Percentiles rank a stretch among this genome's conserved stretches.
phyloP scores from a whole-genome alignment of 1,140 invertebrate genomes.

The Drosophila repleta region DNA sequence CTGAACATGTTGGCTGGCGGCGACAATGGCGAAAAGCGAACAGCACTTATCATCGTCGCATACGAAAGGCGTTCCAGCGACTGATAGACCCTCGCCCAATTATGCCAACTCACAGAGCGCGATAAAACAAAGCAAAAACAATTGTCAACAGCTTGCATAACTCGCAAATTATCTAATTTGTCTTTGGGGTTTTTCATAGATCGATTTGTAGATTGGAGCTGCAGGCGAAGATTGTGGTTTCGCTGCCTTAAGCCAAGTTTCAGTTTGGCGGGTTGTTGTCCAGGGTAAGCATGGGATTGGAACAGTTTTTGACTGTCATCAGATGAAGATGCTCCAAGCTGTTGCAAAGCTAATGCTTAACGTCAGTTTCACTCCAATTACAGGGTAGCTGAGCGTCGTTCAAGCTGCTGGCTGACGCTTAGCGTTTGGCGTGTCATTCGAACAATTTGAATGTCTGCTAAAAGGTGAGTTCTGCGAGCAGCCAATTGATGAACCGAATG shows the following conservation, averaged over 20 bases:
- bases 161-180: background rate
- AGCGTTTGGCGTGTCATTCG: background rate
- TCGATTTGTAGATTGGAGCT: too few species aligned
- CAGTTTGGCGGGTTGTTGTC: too few species aligned
- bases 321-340: too few species aligned
- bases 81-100: background rate
- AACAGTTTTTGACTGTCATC: too few species aligned
- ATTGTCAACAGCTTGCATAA: slow-evolving; percentile 3
- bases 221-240: too few species aligned
- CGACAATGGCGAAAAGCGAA: background rate
- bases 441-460: slow-evolving; percentile 9
- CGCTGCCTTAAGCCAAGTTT: too few species aligned
- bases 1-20: background rate
- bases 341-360: background rate
- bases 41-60: background rate
- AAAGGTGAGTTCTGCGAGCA: slow-evolving; percentile 8
- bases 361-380: background rate
- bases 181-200: background rate
- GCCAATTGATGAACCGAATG: slow-evolving; percentile 5
- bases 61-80: background rate
- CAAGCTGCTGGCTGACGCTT: background rate
- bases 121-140: background rate
- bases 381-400: background rate
- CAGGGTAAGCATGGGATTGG: too few species aligned
- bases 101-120: background rate